Evolutionary conservation across 1,140 invertebrate genomes (phyloP).

Genomic region (Homarus americanus): DNA sequence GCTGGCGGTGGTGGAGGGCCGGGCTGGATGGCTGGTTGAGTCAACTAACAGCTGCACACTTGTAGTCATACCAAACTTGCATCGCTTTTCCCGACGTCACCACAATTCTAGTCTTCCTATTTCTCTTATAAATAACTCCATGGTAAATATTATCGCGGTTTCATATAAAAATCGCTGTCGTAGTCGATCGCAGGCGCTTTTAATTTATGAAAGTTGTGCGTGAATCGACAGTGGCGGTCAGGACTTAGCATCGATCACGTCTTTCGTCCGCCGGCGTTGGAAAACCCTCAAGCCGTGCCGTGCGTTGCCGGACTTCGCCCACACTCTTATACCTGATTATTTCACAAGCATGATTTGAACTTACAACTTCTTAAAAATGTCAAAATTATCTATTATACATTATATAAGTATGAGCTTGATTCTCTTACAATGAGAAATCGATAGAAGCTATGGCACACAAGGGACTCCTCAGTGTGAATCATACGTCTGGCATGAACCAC

Average conservation of each 20-base stretch:
- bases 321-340: constrained; percentile 46
- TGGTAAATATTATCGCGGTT: background rate
- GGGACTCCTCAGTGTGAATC: background rate
- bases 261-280: constrained; percentile 60
- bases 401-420: background rate
- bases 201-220: constrained; percentile 67
- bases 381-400: background rate
- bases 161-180: background rate
- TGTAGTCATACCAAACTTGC: constrained; percentile 2
- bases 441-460: background rate
- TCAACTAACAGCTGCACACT: constrained; percentile 49
- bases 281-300: constrained; percentile 64
- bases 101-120: background rate
- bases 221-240: constrained; percentile 56
- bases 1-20: background rate
- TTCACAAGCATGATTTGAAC: background rate
- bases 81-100: constrained; percentile 34
- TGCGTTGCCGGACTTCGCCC: constrained; percentile 44
- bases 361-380: background rate
- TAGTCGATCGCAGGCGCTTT: constrained; percentile 42
- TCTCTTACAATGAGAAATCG: background rate
- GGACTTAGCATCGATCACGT: constrained; percentile 64
- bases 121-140: background rate
- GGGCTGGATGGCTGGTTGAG: constrained; percentile 29
- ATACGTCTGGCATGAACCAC: constrained; percentile 42